Conservation (phyloP, 2,888 invertebrate genomes). For the Merodon equestris region DNA sequence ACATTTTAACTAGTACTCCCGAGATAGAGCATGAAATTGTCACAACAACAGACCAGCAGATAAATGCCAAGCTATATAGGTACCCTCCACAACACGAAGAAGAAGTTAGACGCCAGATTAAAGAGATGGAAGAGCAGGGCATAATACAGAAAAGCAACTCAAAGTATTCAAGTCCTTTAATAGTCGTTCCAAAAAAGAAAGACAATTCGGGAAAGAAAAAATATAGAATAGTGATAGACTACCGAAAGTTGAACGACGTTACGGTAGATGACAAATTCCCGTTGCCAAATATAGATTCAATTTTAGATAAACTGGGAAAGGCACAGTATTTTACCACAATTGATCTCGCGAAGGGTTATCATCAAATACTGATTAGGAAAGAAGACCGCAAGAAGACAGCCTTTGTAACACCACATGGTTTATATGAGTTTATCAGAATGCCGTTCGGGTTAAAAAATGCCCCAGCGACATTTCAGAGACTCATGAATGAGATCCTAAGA, state of each 20-base stretch:
- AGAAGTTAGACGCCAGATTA: conserved; percentile 32
- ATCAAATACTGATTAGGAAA: conserved; percentile 1
- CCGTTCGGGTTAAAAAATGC: conserved; percentile 38
- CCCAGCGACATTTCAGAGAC: conserved; percentile 26
- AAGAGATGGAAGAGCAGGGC: conserved; percentile 58
- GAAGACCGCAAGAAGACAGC: conserved; percentile 27
- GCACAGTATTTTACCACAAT: conserved; percentile 11
- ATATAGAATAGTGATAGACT: conserved; percentile 34
- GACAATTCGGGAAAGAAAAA: conserved; percentile 37
- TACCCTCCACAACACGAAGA: conserved; percentile 21
- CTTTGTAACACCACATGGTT: conserved; percentile 25
- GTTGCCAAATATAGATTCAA: conserved; percentile 25
- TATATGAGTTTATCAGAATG: conserved; percentile 45
- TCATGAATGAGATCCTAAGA: conserved; percentile 26
- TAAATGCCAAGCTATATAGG: conserved; percentile 18
- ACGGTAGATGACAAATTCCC: conserved; percentile 11
- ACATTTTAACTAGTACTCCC: conserved; percentile 15
- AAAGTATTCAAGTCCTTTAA: conserved; percentile 22
- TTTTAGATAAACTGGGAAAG: conserved; percentile 17
- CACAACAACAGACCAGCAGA: conserved; percentile 12
- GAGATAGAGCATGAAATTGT: conserved; percentile 13
- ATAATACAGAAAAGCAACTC: no score
- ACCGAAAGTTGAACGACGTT: conserved; percentile 4
- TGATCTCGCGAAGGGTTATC: conserved; percentile 14
- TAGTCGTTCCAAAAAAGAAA: no score